A percentile compares a stretch with the other conserved stretches of the same genome.
Evolutionary conservation across 2,113 vertebrate genomes (phyloP).

Genomic region (Oenanthe melanoleuca): DNA sequence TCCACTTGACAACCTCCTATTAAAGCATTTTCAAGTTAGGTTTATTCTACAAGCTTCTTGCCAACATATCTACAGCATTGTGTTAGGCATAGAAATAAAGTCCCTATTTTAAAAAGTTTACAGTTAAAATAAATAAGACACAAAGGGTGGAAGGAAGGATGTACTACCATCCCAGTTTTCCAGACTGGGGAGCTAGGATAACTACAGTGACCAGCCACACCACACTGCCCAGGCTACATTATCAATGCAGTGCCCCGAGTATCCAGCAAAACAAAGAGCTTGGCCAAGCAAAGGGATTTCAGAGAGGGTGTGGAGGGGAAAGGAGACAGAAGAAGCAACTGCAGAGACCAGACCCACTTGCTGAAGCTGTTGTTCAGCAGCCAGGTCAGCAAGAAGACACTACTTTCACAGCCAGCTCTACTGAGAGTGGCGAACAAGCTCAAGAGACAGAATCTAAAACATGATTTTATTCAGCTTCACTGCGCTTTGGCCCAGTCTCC

Average conservation of each 20-base stretch:
- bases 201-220: background rate
- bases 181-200: background rate
- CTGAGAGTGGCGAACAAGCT: background rate
- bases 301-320: background rate
- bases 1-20: background rate
- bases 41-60: background rate
- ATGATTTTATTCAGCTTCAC: background rate
- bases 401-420: background rate
- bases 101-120: background rate
- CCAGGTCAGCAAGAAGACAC: background rate
- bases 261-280: background rate
- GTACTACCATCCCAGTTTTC: background rate
- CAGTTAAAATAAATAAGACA: slow-evolving; percentile 40
- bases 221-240: accelerated
- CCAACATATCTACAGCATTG: background rate
- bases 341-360: background rate
- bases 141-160: slow-evolving; percentile 60
- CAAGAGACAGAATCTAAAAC: background rate
- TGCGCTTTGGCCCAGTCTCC: background rate
- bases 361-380: background rate
- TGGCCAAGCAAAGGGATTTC: accelerated
- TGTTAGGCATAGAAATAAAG: background rate
- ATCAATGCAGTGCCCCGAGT: background rate
- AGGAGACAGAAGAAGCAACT: background rate
- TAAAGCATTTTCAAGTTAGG: background rate